Conservation (phyloP, 2,888 invertebrate genomes). For the Lithosia quadra region DNA sequence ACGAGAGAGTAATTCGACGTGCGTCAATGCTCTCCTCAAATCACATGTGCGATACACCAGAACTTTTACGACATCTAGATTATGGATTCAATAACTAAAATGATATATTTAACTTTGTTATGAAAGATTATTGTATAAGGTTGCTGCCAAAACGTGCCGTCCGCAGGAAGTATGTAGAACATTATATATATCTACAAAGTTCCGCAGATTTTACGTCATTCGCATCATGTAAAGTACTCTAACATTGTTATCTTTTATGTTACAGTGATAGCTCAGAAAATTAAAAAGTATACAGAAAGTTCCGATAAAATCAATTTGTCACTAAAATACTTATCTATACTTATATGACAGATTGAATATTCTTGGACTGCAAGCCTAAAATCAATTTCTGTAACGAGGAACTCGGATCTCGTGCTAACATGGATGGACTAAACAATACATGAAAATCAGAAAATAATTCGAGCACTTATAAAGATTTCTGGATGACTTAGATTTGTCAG, state of each 20-base stretch:
- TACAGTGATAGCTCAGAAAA: too few species aligned
- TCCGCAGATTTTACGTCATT: slow-evolving; percentile 60
- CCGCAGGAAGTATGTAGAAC: slow-evolving; percentile 66
- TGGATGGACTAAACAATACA: too few species aligned
- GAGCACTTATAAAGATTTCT: too few species aligned
- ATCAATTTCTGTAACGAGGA: too few species aligned
- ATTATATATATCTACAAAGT: slow-evolving; percentile 60
- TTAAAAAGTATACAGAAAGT: too few species aligned
- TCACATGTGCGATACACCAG: slow-evolving; percentile 46
- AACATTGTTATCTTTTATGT: neutral
- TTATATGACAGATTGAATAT: too few species aligned
- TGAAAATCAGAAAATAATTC: too few species aligned
- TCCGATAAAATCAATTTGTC: too few species aligned
- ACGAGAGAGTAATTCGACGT: slow-evolving; percentile 41
- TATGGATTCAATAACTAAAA: slow-evolving; percentile 57
- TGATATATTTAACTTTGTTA: slow-evolving; percentile 68
- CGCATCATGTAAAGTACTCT: slow-evolving; percentile 31
- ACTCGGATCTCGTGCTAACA: too few species aligned
- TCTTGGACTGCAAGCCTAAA: too few species aligned
- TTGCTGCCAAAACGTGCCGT: slow-evolving; percentile 79
- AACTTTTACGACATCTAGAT: slow-evolving; percentile 54
- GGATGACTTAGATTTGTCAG: too few species aligned
- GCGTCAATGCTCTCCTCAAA: slow-evolving; percentile 44
- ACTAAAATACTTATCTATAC: too few species aligned
- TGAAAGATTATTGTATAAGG: slow-evolving; percentile 67